Evolutionary conservation across 64 coral and sea anemone species (phyloP).

Genomic region (Montipora capricornis): DNA sequence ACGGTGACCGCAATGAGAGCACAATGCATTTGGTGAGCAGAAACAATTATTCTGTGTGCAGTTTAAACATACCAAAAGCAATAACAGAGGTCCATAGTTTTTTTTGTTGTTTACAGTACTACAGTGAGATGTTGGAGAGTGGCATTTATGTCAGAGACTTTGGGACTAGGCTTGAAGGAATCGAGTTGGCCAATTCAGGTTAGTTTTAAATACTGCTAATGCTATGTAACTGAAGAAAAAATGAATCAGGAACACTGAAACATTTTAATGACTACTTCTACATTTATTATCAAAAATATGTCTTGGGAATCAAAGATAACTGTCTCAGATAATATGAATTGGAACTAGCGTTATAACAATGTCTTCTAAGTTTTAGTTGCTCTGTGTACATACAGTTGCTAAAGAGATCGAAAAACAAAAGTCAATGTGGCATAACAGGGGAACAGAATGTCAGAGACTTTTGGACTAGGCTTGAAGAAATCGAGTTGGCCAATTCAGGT

Average conservation of each 20-base stretch:
- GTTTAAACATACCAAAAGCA: background rate
- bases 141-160: slow-evolving; percentile 1
- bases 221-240: background rate
- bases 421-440: background rate
- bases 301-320: background rate
- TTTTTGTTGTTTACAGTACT: background rate
- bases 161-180: background rate
- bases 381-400: background rate
- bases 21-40: background rate
- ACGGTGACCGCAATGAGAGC: background rate
- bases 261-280: background rate
- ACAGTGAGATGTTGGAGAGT: slow-evolving; percentile 25
- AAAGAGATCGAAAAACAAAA: slow-evolving; percentile 6
- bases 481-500: background rate
- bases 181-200: background rate
- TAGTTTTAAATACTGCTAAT: background rate
- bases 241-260: background rate
- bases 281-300: background rate
- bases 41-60: background rate
- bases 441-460: background rate
- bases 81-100: background rate
- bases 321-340: background rate
- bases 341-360: background rate
- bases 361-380: background rate
- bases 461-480: background rate